Base-by-base conservation (phyloP, 2,113 vertebrate species). In the Orthochromis indermauri region DNA sequence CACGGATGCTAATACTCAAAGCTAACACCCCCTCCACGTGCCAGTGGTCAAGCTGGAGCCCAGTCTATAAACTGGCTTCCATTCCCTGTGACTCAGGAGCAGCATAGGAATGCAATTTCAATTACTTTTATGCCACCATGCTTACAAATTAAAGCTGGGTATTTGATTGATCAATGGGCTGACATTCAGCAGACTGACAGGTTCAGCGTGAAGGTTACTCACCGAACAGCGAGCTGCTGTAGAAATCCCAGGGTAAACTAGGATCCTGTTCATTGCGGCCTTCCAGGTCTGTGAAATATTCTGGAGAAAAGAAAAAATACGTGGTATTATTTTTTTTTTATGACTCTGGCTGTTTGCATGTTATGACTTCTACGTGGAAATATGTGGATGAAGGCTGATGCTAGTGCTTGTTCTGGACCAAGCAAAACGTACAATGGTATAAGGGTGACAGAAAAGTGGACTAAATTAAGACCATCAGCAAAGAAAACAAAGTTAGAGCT, bases 181-280 rank as follows among this genome's bases (percentile, higher is more conserved):
- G 78, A 76, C 21, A 35, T 61, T 66, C 24, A 78, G 45, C 33
- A 78, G 3, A 78, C 24, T 31, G 16, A 78, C 24, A 12, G 51
- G 80, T 73, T 49, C 49, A 49, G 71, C 28, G 4, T 47, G 42
- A 8, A 16, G 12, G 55, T 73, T 82, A 93, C 98, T 97, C 95
- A 99, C 99, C 98, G 8, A 99, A 97, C 11, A 98, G 96, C 2
- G 97, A 97, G 94, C 98, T 99, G 95, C 99, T 98, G 95, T 98
- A 98, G 92, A 99, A 99, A 83, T 99, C 98, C 99, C 99, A 99
- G n/a, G 96, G 96, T 21, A 97, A 95, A 28, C 90, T 93, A n/a
- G 97, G 96, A 86, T 99, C 98, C 10, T 96, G 97, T 1, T 98
- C 98, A 14, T 88, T 90, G 51, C 98, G 97, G 11, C 97, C 98